Evolutionary conservation across 2,888 invertebrate species (phyloP).

Genomic region (Mythimna impura): DNA sequence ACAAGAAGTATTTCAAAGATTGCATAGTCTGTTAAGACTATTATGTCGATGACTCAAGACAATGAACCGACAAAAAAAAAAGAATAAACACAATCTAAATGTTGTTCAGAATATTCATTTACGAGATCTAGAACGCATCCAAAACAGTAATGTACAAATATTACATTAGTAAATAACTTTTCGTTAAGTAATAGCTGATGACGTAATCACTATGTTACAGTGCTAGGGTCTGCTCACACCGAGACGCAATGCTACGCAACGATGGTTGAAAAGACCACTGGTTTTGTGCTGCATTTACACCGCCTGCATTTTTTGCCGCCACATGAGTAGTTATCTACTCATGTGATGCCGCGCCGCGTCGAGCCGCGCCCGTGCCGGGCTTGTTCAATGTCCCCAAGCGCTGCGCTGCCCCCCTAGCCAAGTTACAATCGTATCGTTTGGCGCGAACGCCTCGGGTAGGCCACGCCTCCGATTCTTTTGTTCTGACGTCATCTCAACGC

Average conservation of each 20-base stretch:
- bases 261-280: neutral
- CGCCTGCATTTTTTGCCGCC: no score
- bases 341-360: no score
- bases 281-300: no score
- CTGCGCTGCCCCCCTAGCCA: no score
- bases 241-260: neutral
- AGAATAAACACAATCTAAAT: slow-evolving; percentile 27
- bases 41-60: slow-evolving; percentile 20
- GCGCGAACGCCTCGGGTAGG: no score
- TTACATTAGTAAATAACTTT: slow-evolving; percentile 47
- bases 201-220: slow-evolving; percentile 38
- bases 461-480: no score
- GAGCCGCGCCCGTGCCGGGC: no score
- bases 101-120: slow-evolving; percentile 18
- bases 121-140: slow-evolving; percentile 34
- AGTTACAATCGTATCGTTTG: no score
- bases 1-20: neutral
- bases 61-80: neutral
- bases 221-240: neutral
- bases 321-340: no score
- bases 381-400: no score
- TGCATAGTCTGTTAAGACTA: neutral
- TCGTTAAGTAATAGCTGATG: slow-evolving; percentile 42
- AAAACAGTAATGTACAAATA: slow-evolving; percentile 55
- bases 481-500: no score